Evolutionary conservation across 2,113 vertebrate genomes (phyloP).

Genomic region (Etheostoma cragini): DNA sequence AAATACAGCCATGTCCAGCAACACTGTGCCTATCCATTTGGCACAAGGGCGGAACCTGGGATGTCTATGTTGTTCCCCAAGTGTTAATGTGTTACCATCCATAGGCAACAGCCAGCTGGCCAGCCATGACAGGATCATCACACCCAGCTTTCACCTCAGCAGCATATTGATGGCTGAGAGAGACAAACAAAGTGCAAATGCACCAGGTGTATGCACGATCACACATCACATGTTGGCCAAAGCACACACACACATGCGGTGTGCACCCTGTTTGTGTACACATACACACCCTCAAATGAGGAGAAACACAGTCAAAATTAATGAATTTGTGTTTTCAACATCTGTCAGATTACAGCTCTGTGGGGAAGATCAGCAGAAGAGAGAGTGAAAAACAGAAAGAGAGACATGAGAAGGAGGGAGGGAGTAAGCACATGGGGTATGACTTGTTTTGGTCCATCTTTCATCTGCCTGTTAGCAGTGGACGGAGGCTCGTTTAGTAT

Average conservation of each 20-base stretch:
- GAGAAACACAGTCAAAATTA: constrained; percentile 31
- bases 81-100: constrained; percentile 58
- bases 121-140: constrained; percentile 44
- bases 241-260: background rate
- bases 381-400: constrained; percentile 25
- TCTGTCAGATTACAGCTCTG: constrained; percentile 50
- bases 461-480: constrained; percentile 40
- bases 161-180: constrained; percentile 59
- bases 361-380: constrained; percentile 30
- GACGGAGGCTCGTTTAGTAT: constrained; percentile 53
- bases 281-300: background rate
- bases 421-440: constrained; percentile 23
- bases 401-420: constrained; percentile 37
- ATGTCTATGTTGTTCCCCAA: constrained; percentile 23
- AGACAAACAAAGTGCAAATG: constrained; percentile 65
- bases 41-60: constrained; percentile 1
- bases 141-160: constrained; percentile 63
- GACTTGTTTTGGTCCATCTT: constrained; percentile 45
- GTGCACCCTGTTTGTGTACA: background rate
- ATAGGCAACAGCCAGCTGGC: constrained; percentile 55
- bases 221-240: constrained; percentile 41
- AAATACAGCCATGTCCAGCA: constrained; percentile 14
- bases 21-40: constrained; percentile 9
- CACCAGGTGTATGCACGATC: constrained; percentile 62
- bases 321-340: constrained; percentile 56